phyloP scores from a whole-genome alignment of 2,797 vertebrate species.

The Melanotaenia trifasciata region DNA sequence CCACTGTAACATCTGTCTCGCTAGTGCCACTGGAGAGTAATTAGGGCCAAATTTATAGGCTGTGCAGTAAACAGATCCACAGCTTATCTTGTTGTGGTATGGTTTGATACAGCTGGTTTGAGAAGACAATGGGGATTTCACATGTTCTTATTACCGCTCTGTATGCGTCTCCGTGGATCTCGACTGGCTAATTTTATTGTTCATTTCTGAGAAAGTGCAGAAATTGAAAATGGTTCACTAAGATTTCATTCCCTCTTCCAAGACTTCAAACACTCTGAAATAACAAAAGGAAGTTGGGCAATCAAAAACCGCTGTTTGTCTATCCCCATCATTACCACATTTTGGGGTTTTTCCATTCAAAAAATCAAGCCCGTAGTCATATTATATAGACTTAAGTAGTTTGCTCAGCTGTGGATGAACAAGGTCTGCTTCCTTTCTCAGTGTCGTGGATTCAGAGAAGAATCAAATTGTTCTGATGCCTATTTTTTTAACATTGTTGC shows the following conservation, averaged over 20 bases:
- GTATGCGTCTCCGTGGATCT: constrained; percentile 46
- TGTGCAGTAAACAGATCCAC: constrained; percentile 61
- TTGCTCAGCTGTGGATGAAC: constrained; percentile 83
- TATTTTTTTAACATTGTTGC: constrained; percentile 74
- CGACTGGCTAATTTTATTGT: constrained; percentile 62
- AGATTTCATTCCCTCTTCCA: constrained; percentile 60
- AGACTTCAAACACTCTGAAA: constrained; percentile 78
- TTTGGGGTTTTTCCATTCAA: constrained; percentile 73
- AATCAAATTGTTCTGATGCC: constrained; percentile 50
- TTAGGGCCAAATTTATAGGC: constrained; percentile 66
- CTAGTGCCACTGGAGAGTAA: constrained; percentile 56
- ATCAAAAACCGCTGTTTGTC: constrained; percentile 75
- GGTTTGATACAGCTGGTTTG: constrained; percentile 61
- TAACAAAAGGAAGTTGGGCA: constrained; percentile 82
- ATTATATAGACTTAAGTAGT: constrained; percentile 81
- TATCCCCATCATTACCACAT: constrained; percentile 76
- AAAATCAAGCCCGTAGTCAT: constrained; percentile 71
- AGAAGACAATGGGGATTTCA: constrained; percentile 57
- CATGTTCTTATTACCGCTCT: constrained; percentile 28
- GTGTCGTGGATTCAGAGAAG: constrained; percentile 59
- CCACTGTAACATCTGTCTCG: constrained; percentile 70
- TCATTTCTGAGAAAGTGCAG: constrained; percentile 55
- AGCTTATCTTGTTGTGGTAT: constrained; percentile 61
- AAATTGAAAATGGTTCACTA: constrained; percentile 66
- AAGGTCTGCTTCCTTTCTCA: constrained; percentile 71